Evolutionary conservation across 2,113 vertebrate genomes (phyloP), one percentile per base, ranked within the genome.

Genomic region (Prunella fulvescens): DNA sequence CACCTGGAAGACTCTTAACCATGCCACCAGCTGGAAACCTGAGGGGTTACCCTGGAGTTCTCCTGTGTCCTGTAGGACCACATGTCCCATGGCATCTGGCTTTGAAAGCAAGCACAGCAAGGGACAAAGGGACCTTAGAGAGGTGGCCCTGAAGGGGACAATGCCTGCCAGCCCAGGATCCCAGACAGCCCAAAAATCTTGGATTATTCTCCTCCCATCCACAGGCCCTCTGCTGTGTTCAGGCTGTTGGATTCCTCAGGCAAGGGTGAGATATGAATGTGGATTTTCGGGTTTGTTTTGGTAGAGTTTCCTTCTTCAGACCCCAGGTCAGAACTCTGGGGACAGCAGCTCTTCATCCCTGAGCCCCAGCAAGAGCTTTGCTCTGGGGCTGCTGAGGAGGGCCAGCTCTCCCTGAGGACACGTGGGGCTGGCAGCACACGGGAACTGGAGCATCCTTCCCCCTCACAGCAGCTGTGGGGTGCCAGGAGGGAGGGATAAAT

Each of bases 341-440:
- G 19, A 26, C 35, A 51, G 54, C 17, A 70, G 67, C 8, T 86
- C 22, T 57, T 85, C 56, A 37, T 29, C 40, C 37, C 47, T 4
- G 2, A 69, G 50, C 19, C 47, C 19, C n/a, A 73, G 72, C 7
- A 54, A 66, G 47, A 22, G 31, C 15, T 78, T 57, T 81, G 74
- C 19, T 0, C 14, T 56, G 74, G 47, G 54, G 60, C 33, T 82
- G 47, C 23, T 14, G 70, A 50, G 35, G n/a, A 61, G 47, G 84
- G n/a, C 24, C 51, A 67, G 47, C 35, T 60, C 31, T n/a, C 29
- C 50, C 65, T 3, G 6, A n/a, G 60, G 53, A 66, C 16, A 16
- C 0, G 0, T 1, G 22, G 7, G 50, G 53, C 8, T 51, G 62
- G 40, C 40, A 81, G 90, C 44, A 64, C 18, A 8, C 0, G 14